Evolutionary conservation across 2,888 invertebrate species (phyloP).

Genomic region (Xanthorhoe designata): DNA sequence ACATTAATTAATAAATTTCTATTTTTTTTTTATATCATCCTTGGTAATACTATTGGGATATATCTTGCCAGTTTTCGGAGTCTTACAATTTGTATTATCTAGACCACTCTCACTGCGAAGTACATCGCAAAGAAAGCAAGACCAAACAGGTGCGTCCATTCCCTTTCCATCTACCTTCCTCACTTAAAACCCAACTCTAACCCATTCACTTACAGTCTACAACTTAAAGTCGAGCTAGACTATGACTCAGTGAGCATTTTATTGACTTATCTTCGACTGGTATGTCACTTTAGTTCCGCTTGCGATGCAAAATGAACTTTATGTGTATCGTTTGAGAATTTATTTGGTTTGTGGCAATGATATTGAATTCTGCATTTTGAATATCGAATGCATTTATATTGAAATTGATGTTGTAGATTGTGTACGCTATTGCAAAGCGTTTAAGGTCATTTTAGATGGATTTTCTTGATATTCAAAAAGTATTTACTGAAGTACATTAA

Average conservation of each 20-base stretch:
- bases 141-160: constrained; percentile 81
- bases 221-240: constrained; percentile 41
- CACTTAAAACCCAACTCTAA: constrained; percentile 59
- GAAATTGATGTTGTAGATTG: neutral
- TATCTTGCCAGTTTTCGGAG: too few species aligned
- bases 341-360: neutral
- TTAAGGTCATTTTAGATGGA: neutral
- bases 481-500: too few species aligned
- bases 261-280: constrained; percentile 52
- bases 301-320: constrained; percentile 13
- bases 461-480: too few species aligned
- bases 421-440: neutral
- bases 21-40: too few species aligned
- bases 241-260: constrained; percentile 65
- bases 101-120: constrained; percentile 85
- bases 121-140: constrained; percentile 81
- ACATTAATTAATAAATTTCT: too few species aligned
- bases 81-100: constrained; percentile 52
- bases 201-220: constrained; percentile 46
- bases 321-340: neutral
- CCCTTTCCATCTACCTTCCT: constrained; percentile 75
- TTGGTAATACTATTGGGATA: too few species aligned
- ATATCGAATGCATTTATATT: neutral
- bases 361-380: neutral
- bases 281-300: constrained; percentile 9